phyloP scores from a whole-genome alignment of 2,113 vertebrate genomes.

The Dipodomys spectabilis region DNA sequence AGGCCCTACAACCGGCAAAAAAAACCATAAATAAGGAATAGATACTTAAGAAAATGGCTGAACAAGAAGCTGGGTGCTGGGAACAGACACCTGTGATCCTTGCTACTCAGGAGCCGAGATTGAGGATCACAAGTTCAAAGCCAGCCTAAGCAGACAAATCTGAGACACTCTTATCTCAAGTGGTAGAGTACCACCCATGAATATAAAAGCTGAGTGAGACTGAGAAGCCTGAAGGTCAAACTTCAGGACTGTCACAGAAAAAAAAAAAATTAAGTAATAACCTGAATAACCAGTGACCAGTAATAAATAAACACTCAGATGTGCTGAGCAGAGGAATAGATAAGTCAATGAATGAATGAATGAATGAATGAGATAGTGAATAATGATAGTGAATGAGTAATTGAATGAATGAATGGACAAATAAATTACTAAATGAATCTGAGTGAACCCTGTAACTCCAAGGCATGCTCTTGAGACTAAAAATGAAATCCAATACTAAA shows the following conservation, averaged over 20 bases:
- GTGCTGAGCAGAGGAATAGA: neutral
- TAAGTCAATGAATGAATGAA: neutral
- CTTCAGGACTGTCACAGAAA: no score
- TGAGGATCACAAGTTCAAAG: no score
- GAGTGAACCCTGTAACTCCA: slow-evolving; percentile 17
- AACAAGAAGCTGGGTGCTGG: no score
- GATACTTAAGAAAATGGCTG: neutral
- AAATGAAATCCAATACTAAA: slow-evolving; percentile 61
- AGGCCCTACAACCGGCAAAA: no score
- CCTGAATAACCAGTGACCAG: neutral
- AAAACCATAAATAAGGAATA: neutral
- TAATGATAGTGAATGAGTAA: no score
- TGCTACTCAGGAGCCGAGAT: no score
- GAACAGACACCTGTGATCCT: no score
- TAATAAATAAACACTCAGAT: neutral
- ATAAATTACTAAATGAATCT: slow-evolving; percentile 1
- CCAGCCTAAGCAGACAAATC: no score
- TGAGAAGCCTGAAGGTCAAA: no score
- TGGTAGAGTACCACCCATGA: no score
- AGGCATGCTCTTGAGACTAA: slow-evolving; percentile 13
- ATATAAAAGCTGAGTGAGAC: neutral
- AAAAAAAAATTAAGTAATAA: no score
- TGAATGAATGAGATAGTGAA: neutral
- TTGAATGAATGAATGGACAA: neutral
- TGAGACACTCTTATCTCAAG: no score